phyloP scores from a whole-genome alignment of 2,113 vertebrate species.

The Dipodomys ordii region DNA sequence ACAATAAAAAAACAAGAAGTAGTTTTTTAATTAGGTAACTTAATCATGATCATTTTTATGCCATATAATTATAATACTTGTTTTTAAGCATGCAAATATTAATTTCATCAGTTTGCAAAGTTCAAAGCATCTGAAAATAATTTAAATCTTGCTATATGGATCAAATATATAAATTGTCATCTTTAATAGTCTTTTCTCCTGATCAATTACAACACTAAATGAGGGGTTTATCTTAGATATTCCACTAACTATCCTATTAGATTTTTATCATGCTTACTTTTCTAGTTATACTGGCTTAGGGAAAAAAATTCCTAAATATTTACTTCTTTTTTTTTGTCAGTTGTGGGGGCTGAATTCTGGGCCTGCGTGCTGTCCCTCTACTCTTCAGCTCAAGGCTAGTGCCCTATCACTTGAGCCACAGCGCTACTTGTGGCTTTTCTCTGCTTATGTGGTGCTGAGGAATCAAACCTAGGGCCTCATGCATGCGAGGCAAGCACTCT shows the following conservation, averaged over 20 bases:
- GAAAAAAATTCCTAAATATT: constrained; percentile 16
- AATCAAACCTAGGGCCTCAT: too few relatives aligned
- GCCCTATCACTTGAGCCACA: too few relatives aligned
- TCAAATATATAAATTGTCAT: not conserved
- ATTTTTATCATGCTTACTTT: constrained; percentile 31
- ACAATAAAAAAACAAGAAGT: too few relatives aligned
- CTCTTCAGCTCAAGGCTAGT: too few relatives aligned
- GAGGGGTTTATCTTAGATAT: not conserved
- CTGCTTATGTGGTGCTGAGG: too few relatives aligned
- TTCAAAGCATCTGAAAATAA: constrained; percentile 48
- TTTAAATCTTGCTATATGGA: constrained; percentile 48
- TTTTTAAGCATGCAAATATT: constrained; percentile 80
- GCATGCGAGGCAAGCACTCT: too few relatives aligned
- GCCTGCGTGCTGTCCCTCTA: too few relatives aligned
- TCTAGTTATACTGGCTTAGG: not conserved
- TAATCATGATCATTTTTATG: constrained; percentile 77
- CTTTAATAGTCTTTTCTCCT: not conserved
- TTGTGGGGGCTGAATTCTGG: too few relatives aligned
- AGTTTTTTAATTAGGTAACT: constrained; percentile 70
- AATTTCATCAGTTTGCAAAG: constrained; percentile 75
- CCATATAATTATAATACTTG: constrained; percentile 75
- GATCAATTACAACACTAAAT: not conserved
- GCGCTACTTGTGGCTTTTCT: too few relatives aligned
- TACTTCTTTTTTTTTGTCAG: too few relatives aligned
- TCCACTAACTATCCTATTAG: constrained; percentile 27